Conservation (phyloP, 2,888 invertebrate genomes). For the Polydrusus cervinus region DNA sequence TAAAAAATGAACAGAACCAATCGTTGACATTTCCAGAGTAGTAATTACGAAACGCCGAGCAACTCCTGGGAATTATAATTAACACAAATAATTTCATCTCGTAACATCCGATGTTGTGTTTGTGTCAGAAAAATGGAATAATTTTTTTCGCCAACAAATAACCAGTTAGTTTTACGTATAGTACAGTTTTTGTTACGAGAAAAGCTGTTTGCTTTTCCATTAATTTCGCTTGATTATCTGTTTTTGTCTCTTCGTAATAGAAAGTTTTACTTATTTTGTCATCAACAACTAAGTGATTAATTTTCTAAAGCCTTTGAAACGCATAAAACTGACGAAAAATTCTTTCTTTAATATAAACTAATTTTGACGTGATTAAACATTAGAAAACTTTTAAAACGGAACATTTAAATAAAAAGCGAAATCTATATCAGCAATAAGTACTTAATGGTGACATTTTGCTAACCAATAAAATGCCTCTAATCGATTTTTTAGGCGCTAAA, state of each 20-base stretch:
- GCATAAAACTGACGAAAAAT: no score
- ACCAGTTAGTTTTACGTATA: constrained; percentile 4
- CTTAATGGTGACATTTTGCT: no score
- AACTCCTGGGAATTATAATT: not conserved
- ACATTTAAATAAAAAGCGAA: no score
- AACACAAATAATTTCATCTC: not conserved
- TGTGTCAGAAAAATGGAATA: not conserved
- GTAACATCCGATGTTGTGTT: not conserved
- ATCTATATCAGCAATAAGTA: no score
- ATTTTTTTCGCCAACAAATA: not conserved
- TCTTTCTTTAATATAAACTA: no score
- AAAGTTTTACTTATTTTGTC: not conserved
- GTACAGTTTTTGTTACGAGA: not conserved
- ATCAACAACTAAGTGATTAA: no score
- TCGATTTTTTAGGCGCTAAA: no score
- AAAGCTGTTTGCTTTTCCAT: not conserved
- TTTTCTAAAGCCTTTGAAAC: not conserved
- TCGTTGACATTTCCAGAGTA: no score
- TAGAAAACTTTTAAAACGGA: no score
- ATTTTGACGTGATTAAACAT: no score
- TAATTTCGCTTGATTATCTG: not conserved
- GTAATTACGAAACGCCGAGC: not conserved
- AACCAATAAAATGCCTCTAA: no score
- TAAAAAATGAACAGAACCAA: no score
- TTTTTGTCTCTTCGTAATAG: not conserved